Conservation (phyloP, 2,797 vertebrate genomes). For the Onychomys leucogaster region DNA sequence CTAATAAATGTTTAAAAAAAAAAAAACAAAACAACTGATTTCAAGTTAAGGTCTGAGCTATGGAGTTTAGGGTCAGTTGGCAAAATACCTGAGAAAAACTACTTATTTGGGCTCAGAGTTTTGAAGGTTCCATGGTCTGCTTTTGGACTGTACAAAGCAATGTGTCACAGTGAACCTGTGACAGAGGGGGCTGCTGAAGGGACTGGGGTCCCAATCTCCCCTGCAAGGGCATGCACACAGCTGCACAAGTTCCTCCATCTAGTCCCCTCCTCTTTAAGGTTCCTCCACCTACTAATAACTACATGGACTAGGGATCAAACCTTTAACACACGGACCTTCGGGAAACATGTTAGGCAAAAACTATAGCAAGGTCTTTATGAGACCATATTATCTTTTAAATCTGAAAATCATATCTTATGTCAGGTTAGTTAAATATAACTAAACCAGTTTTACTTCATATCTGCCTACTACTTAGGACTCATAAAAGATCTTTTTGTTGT, state of each 20-base stretch:
- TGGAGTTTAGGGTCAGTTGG: not conserved
- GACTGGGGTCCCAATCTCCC: not conserved
- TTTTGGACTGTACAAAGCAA: not conserved
- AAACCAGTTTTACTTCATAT: not conserved
- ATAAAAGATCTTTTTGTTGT: not conserved
- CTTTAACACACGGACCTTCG: fast-evolving
- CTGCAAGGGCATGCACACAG: not conserved
- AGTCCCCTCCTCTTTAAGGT: not conserved
- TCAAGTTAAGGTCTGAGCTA: not conserved
- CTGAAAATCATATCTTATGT: not conserved
- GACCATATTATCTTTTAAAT: not conserved
- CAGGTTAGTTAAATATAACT: not conserved
- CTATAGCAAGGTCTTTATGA: not conserved
- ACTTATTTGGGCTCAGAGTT: not conserved
- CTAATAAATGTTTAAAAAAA: not conserved
- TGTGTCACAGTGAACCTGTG: not conserved
- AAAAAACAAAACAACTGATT: not conserved
- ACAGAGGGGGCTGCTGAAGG: not conserved
- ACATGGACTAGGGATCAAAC: not conserved
- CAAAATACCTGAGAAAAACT: not conserved
- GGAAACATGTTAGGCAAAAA: not conserved
- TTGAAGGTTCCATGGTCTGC: not conserved
- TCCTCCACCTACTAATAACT: not conserved
- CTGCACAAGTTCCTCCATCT: not conserved
- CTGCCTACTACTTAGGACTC: not conserved